These are phyloP conservation scores for Trogon surrucura DNA, from an alignment of 2,113 vertebrate genomes.

Conservation along the genomic window DNA sequence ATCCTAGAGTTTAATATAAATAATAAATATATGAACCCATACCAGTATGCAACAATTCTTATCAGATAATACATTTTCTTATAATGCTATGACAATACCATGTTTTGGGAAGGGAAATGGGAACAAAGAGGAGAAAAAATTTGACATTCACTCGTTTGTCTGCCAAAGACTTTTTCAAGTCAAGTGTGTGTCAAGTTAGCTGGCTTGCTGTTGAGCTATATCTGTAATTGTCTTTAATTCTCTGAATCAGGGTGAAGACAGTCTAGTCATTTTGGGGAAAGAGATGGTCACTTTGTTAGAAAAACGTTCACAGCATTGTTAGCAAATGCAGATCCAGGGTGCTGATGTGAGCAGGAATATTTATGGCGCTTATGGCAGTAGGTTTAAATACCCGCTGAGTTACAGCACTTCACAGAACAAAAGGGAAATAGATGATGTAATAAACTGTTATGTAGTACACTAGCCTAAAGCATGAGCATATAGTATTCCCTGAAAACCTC, in stretches of 20 bases:
- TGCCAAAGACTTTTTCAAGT: not conserved
- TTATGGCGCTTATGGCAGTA: not conserved
- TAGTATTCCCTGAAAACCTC: not conserved
- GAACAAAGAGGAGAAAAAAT: not conserved
- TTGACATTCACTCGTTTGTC: not conserved
- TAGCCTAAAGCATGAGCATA: not conserved
- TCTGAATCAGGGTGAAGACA: not conserved
- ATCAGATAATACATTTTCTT: not conserved
- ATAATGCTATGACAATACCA: not conserved
- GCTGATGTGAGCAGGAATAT: not conserved
- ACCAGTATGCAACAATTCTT: not conserved
- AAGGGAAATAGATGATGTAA: not conserved
- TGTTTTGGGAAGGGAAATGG: not conserved
- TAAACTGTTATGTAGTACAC: not conserved
- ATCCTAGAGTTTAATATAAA: not conserved
- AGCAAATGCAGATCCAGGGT: not conserved
- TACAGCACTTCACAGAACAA: not conserved
- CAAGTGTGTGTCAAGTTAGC: not conserved
- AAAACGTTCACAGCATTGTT: not conserved
- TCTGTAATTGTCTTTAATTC: not conserved
- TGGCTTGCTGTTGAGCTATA: not conserved
- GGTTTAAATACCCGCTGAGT: not conserved
- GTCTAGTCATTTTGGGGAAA: not conserved
- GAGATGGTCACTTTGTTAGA: not conserved
- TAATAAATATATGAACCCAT: not conserved